Percentiles rank a stretch among this genome's conserved stretches.
Conservation (phyloP, 1,140 invertebrate species). For the Saxidomus purpurata region DNA sequence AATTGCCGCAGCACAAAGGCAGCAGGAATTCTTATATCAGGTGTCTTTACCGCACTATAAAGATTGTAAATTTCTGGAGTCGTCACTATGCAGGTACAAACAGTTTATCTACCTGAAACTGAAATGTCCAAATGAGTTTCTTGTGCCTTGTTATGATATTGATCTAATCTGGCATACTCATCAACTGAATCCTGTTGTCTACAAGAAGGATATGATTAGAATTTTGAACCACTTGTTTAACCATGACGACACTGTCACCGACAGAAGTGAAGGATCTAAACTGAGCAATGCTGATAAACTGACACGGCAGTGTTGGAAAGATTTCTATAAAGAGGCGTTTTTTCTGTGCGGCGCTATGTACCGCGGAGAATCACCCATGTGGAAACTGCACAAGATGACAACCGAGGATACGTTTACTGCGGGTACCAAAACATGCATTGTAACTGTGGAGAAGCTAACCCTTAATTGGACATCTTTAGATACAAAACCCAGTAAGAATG, state of each 20-base stretch:
- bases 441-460: neutral
- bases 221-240: slow-evolving; percentile 80
- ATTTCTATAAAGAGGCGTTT: slow-evolving; percentile 77
- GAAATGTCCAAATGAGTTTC: slow-evolving; percentile 84
- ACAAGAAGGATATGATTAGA: slow-evolving; percentile 84
- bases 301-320: slow-evolving; percentile 78
- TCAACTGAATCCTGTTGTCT: slow-evolving; percentile 86
- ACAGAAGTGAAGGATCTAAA: slow-evolving; percentile 83
- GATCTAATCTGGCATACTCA: slow-evolving; percentile 87
- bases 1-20: slow-evolving; percentile 84
- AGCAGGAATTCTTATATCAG: slow-evolving; percentile 85
- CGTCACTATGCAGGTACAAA: slow-evolving; percentile 86
- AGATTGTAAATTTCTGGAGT: slow-evolving; percentile 85
- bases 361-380: slow-evolving; percentile 77
- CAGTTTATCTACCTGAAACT: slow-evolving; percentile 87
- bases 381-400: slow-evolving; percentile 69
- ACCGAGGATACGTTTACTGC: slow-evolving; percentile 15
- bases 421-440: neutral
- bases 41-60: slow-evolving; percentile 87
- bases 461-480: neutral
- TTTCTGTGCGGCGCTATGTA: slow-evolving; percentile 83
- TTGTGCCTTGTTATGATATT: slow-evolving; percentile 88
- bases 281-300: slow-evolving; percentile 75
- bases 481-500: neutral
- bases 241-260: slow-evolving; percentile 16